These are phyloP conservation scores for Drosophila lini DNA, from an alignment of 1,140 invertebrate genomes.

Conservation along the genomic window DNA sequence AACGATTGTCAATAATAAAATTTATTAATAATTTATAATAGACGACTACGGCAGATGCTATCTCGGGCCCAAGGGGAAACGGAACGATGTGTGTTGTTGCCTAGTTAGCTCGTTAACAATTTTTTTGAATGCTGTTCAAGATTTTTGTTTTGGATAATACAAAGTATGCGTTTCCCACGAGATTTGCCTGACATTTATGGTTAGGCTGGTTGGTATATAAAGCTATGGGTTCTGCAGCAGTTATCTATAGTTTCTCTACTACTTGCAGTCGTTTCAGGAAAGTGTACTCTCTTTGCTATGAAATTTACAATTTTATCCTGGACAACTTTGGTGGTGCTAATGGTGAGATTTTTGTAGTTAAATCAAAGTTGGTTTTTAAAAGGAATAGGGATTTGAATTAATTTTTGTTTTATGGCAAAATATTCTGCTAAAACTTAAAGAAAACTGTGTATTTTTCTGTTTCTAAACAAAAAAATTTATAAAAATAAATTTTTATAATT, in stretches of 20 bases:
- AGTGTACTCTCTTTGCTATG: conserved; percentile 20
- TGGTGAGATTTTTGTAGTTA: conserved; percentile 32
- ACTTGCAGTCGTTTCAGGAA: neutral
- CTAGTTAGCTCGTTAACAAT: neutral
- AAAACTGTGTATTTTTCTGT: neutral
- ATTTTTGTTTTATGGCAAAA: no score
- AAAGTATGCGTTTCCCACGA: conserved; percentile 5
- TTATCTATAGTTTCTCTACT: conserved; percentile 8
- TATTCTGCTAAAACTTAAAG: neutral
- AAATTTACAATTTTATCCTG: conserved; percentile 27
- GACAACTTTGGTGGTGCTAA: conserved; percentile 22
- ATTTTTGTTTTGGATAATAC: conserved; percentile 29
- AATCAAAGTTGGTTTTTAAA: neutral
- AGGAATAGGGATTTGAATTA: neutral
- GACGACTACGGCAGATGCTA: conserved; percentile 19
- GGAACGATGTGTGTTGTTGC: conserved; percentile 1
- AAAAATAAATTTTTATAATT: neutral
- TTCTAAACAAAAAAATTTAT: no score
- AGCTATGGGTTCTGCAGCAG: neutral
- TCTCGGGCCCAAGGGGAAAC: conserved; percentile 16
- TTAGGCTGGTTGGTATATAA: conserved; percentile 20
- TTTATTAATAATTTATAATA: conserved; percentile 51
- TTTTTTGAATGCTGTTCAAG: conserved; percentile 7
- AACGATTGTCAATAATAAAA: conserved; percentile 70
- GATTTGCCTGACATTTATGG: neutral